Evolutionary conservation across 2,888 invertebrate genomes (phyloP).

Genomic region (Physocephala rufipes): DNA sequence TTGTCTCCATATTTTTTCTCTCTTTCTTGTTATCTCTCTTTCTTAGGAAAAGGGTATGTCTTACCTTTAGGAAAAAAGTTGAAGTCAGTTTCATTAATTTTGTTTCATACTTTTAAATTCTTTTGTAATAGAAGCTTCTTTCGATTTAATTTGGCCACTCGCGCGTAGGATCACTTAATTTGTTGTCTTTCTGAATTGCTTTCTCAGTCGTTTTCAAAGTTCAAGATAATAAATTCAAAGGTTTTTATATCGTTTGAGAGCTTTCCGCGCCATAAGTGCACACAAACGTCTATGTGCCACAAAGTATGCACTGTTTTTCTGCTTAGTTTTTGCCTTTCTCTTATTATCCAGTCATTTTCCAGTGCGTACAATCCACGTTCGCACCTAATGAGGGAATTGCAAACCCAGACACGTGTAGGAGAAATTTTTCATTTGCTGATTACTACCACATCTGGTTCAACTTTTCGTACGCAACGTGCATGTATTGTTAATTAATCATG

Average conservation of each 20-base stretch:
- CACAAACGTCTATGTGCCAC: conserved; percentile 17
- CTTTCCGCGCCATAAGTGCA: conserved; percentile 9
- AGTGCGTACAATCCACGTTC: not conserved
- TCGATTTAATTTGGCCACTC: no score
- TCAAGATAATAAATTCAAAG: conserved; percentile 14
- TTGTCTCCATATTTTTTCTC: no score
- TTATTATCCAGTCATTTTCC: not conserved
- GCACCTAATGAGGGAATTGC: not conserved
- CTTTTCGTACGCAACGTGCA: conserved; percentile 27
- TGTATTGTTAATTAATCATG: conserved; percentile 32
- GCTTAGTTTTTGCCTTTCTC: not conserved
- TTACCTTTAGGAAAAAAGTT: no score
- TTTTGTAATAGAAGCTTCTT: no score
- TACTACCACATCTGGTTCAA: conserved; percentile 21
- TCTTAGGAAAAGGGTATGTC: no score
- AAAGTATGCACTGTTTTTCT: conserved; percentile 12
- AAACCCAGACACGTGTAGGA: conserved; percentile 12
- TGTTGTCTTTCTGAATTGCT: no score
- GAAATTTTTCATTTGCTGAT: conserved; percentile 29
- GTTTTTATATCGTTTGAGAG: conserved; percentile 9
- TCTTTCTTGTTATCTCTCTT: no score
- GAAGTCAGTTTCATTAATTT: no score
- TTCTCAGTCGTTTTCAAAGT: no score
- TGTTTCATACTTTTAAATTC: no score
- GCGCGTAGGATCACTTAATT: no score